Percentiles rank a stretch among this genome's conserved stretches.
These are phyloP conservation scores for Oreochromis niloticus DNA, from an alignment of 2,113 vertebrate species.

Conservation along the genomic window DNA sequence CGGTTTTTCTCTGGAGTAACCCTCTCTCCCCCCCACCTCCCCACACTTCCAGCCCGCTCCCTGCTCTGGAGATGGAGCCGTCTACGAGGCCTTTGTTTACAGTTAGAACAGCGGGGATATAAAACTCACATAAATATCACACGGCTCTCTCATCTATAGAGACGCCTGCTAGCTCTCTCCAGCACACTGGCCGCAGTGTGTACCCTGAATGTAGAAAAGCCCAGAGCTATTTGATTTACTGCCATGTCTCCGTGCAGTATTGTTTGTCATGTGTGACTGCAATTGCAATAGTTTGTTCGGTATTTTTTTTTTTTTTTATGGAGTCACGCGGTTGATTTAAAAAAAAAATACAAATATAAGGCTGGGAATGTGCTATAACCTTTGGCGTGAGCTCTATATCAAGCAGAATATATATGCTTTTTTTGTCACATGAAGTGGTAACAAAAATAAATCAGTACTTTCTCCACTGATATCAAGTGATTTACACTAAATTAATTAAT, in stretches of 20 bases:
- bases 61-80: conserved; percentile 54
- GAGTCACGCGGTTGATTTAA: not conserved
- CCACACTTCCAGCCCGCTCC: not conserved
- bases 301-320: not conserved
- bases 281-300: conserved; percentile 9
- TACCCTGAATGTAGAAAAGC: conserved; percentile 24
- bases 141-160: conserved; percentile 51
- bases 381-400: not conserved
- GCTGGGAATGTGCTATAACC: not conserved
- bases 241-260: conserved; percentile 13
- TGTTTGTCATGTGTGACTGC: conserved; percentile 14
- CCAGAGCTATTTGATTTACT: conserved; percentile 31
- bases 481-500: not conserved
- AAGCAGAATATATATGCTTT: not conserved
- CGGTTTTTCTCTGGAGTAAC: conserved; percentile 69
- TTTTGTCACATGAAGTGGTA: not conserved
- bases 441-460: not conserved
- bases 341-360: not conserved
- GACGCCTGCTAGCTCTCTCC: conserved; percentile 23
- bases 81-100: conserved; percentile 72
- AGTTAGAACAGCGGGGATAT: conserved; percentile 62
- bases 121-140: conserved; percentile 69
- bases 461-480: not conserved
- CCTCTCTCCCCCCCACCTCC: not conserved
- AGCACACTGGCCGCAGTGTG: conserved; percentile 15